phyloP scores from a whole-genome alignment of 2,113 vertebrate genomes.

The Zeus faber region DNA sequence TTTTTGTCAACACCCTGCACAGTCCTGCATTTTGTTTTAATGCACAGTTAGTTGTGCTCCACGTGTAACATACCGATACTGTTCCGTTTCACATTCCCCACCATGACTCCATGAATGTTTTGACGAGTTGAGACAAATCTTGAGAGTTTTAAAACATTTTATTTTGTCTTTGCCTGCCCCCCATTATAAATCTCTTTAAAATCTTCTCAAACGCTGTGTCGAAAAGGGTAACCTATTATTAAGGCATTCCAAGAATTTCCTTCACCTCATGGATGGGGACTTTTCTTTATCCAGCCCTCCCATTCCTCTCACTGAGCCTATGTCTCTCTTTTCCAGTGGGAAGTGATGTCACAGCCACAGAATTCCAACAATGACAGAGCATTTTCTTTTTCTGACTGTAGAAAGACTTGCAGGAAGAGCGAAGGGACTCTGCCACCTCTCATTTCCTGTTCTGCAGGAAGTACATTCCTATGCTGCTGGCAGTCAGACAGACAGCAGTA shows the following conservation, averaged over 20 bases:
- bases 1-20: too few species aligned
- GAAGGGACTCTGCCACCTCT: constrained; percentile 34
- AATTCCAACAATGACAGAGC: constrained; percentile 49
- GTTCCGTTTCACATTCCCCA: too few species aligned
- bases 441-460: constrained; percentile 64
- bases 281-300: not conserved
- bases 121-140: too few species aligned
- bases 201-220: too few species aligned
- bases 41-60: too few species aligned
- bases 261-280: constrained; percentile 4
- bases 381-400: constrained; percentile 28
- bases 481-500: constrained; percentile 27
- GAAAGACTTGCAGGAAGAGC: constrained; percentile 31
- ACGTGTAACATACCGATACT: too few species aligned
- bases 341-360: constrained; percentile 43
- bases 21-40: too few species aligned
- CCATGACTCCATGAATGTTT: too few species aligned
- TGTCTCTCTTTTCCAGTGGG: not conserved
- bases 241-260: constrained; percentile 37
- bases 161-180: too few species aligned
- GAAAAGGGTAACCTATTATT: constrained; percentile 12
- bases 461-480: constrained; percentile 45
- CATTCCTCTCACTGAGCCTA: not conserved
- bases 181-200: too few species aligned
- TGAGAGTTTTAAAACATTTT: too few species aligned